These are phyloP conservation scores for Anguilla anguilla DNA, from an alignment of 2,797 vertebrate species.

Conservation along the genomic window DNA sequence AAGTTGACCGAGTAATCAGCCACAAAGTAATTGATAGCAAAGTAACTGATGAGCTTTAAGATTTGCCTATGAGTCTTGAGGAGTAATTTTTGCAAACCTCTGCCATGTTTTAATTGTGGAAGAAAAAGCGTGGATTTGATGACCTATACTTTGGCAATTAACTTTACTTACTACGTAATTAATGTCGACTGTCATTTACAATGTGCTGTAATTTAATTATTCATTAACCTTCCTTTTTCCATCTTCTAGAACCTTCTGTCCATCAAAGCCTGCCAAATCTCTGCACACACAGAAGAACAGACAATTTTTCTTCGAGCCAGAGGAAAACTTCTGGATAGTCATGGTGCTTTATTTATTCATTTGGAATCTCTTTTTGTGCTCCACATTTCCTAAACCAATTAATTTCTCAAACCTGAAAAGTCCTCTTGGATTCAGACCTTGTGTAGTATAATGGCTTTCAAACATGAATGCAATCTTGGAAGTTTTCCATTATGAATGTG, in stretches of 20 bases:
- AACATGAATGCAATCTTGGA: not conserved
- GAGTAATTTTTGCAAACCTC: not conserved
- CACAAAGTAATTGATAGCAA: no score
- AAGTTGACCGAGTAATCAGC: no score
- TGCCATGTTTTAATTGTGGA: not conserved
- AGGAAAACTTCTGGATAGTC: constrained; percentile 97
- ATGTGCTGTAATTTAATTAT: not conserved
- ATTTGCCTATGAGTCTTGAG: no score
- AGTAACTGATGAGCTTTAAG: no score
- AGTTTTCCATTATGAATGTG: not conserved
- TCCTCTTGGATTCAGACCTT: not conserved
- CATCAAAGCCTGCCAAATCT: constrained; percentile 95
- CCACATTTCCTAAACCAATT: not conserved
- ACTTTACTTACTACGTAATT: not conserved
- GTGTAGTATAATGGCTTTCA: not conserved
- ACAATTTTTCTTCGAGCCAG: constrained; percentile 95
- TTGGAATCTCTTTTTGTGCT: not conserved
- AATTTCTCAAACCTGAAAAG: not conserved
- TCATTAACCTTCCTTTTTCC: constrained; percentile 34
- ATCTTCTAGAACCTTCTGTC: constrained; percentile 89
- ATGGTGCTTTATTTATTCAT: constrained; percentile 80
- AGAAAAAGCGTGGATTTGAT: not conserved
- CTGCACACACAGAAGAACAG: constrained; percentile 98
- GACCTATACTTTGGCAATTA: not conserved
- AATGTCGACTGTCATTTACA: not conserved